A percentile compares a stretch with the other conserved stretches of the same genome.
Conservation (phyloP, 2,888 invertebrate genomes). For the Habrosyne pyritoides region DNA sequence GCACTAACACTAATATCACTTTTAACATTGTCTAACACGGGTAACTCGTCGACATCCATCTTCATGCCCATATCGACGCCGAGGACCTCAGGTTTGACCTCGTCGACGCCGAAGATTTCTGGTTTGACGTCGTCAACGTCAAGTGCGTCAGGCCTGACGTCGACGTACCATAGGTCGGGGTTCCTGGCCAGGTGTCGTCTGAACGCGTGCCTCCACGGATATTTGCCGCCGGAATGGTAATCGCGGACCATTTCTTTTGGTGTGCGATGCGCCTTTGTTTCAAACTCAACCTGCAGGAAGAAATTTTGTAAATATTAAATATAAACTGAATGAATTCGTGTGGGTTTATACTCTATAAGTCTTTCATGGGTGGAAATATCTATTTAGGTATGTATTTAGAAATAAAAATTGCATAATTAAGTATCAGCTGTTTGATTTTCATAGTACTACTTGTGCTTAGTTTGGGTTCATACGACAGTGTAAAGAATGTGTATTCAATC, state of each 20-base stretch:
- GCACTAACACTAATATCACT: conserved; percentile 68
- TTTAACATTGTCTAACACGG: conserved; percentile 48
- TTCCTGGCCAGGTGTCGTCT: conserved; percentile 59
- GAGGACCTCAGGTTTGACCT: conserved; percentile 34
- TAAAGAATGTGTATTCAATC: too few relatives aligned
- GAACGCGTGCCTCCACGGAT: conserved; percentile 74
- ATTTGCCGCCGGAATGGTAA: conserved; percentile 70
- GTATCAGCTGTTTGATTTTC: too few relatives aligned
- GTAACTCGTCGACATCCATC: conserved; percentile 22
- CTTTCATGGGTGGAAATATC: too few relatives aligned
- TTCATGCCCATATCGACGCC: conserved; percentile 17
- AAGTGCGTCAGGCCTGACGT: conserved; percentile 20
- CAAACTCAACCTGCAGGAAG: conserved; percentile 60
- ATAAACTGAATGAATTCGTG: too few relatives aligned
- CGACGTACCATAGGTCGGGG: conserved; percentile 59
- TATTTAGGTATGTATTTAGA: too few relatives aligned
- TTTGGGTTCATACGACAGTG: too few relatives aligned
- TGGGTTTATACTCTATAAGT: too few relatives aligned
- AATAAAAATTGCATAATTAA: too few relatives aligned
- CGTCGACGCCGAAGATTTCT: conserved; percentile 24
- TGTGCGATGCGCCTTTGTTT: conserved; percentile 66
- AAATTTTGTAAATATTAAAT: neutral
- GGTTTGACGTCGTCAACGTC: conserved; percentile 25
- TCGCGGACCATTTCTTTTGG: conserved; percentile 70
- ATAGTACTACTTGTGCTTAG: too few relatives aligned